Conservation (phyloP, 1,140 invertebrate species). For the Hypsibius dujardini region DNA sequence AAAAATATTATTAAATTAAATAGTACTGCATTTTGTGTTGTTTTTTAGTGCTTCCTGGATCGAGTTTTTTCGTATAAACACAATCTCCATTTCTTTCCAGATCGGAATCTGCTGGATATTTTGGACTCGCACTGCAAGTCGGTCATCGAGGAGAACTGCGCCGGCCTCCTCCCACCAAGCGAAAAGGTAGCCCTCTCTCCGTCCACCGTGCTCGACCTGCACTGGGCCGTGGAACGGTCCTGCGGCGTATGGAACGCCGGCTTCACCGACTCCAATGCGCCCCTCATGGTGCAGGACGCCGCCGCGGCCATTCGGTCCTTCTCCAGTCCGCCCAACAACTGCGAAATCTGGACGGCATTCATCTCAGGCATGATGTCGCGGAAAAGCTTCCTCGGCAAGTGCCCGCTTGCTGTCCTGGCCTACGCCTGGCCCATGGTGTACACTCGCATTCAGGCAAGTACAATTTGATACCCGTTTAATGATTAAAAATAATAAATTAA, state of each 20-base stretch:
- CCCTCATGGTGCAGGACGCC: slow-evolving; percentile 3
- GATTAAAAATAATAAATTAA: slow-evolving; percentile 37
- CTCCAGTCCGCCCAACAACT: neutral
- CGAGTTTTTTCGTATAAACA: no score
- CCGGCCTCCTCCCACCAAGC: slow-evolving; percentile 54
- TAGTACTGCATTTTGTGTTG: no score
- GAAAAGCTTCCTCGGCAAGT: slow-evolving; percentile 43
- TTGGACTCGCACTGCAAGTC: slow-evolving; percentile 51
- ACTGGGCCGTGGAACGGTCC: slow-evolving; percentile 79
- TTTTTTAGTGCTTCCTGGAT: no score
- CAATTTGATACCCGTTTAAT: slow-evolving; percentile 53
- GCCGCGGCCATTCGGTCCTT: neutral
- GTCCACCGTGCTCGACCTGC: slow-evolving; percentile 62
- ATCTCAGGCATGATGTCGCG: neutral
- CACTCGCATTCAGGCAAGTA: slow-evolving; percentile 68
- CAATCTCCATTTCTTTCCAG: no score
- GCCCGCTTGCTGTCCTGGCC: slow-evolving; percentile 55
- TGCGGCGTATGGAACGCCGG: slow-evolving; percentile 58
- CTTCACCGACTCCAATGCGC: slow-evolving; percentile 24
- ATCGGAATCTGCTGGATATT: slow-evolving; percentile 57
- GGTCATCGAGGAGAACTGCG: slow-evolving; percentile 41
- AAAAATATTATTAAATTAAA: no score
- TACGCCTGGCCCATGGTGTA: slow-evolving; percentile 91
- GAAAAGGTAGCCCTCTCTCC: slow-evolving; percentile 54
- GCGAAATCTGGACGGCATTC: neutral